A percentile compares a stretch with the other conserved stretches of the same genome.
phyloP scores from a whole-genome alignment of 2,888 invertebrate genomes.

The Homarus gammarus region DNA sequence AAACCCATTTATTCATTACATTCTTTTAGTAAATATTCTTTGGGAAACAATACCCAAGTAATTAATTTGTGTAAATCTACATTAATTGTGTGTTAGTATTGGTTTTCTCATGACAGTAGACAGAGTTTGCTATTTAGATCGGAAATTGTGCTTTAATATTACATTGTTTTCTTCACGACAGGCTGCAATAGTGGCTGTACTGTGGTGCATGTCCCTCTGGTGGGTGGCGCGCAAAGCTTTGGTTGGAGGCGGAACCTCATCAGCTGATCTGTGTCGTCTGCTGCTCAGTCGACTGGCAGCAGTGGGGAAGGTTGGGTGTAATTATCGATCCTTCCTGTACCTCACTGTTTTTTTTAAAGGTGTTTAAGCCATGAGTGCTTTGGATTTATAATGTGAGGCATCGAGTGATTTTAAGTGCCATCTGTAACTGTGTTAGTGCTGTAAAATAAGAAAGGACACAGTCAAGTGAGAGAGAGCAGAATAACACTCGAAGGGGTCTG shows the following conservation, averaged over 20 bases:
- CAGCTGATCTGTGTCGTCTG: conserved; percentile 69
- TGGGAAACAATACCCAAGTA: no score
- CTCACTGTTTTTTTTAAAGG: no score
- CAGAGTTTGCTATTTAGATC: no score
- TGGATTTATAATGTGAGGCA: neutral
- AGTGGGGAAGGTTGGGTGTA: conserved; percentile 1
- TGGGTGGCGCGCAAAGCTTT: neutral
- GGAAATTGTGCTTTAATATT: no score
- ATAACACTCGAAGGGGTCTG: neutral
- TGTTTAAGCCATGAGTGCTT: neutral
- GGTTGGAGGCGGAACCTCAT: conserved; percentile 40
- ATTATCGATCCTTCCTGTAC: neutral
- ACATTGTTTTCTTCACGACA: no score
- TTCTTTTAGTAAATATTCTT: no score
- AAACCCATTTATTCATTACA: no score
- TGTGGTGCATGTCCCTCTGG: conserved; percentile 41
- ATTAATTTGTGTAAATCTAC: no score
- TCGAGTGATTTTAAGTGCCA: neutral
- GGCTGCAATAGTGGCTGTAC: no score
- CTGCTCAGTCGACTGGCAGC: conserved; percentile 63
- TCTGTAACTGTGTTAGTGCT: conserved; percentile 5
- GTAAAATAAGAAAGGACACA: neutral
- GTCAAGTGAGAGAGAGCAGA: neutral
- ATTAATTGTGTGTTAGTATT: no score
- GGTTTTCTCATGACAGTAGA: no score